Evolutionary conservation across 30 jellyfish, hydroid and myxozoan species (phyloP), one percentile per base, ranked within the genome.

Genomic region (Pelagia noctiluca): DNA sequence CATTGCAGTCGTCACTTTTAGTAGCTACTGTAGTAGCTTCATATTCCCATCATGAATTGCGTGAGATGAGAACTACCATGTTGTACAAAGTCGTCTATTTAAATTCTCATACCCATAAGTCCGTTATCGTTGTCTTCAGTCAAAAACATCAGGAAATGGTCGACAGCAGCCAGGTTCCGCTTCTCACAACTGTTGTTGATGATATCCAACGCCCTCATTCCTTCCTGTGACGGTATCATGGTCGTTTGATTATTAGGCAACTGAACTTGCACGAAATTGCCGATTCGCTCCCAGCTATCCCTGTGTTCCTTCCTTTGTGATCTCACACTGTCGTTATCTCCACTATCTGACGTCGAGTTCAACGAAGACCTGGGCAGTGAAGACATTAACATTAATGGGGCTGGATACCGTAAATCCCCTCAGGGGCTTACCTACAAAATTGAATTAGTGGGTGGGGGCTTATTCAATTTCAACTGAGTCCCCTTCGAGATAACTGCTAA

Each of bases 101-200:
- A n/a, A 42, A 42, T 16, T 42, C 16, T 4, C 68, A 0, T 54
- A 81, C 91, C 91, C 68, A 81, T 63, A 13, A 90, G 75, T 32
- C 96, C 97, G 54, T 84, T 86, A 22, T 86, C 95, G 75, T 80
- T 82, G 18, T 71, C 96, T 18, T 93, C 97, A 8, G 79, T 49
- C 62, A 93, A 89, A n/a, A 93, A 32, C 87, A 93, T 77, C 52
- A 93, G 30, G 33, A 86, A 93, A 50, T 75, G 96, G 72, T 93
- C 99, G 29, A 48, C 74, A 36, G 94, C 68, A 46, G 42, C 81
- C 23, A 93, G 57, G 52, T 82, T 78, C 34, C 89, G 69, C 67
- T 87, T 93, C 67, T 80, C 90, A 48, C 99, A 93, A 16, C 88
- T 78, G 28, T 68, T 88, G 29, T 63, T 66, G 24, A 88, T 80